Percentiles rank a stretch among this genome's conserved stretches.
Evolutionary conservation across 2,888 invertebrate species (phyloP).

Genomic region (Agrotis clavis): DNA sequence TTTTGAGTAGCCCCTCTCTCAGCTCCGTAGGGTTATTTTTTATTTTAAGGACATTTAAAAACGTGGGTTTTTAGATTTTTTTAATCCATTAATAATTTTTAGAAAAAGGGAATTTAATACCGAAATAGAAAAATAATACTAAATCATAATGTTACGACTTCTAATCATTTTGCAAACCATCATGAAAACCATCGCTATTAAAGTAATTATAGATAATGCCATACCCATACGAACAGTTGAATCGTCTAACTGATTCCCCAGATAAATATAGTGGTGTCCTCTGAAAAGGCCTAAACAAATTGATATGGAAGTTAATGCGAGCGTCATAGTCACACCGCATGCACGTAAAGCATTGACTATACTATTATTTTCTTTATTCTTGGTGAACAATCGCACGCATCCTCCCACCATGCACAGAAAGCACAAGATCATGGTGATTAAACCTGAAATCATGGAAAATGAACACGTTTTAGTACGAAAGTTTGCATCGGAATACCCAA

Average conservation of each 20-base stretch:
- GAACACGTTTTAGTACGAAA: too few species aligned
- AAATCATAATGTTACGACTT: too few species aligned
- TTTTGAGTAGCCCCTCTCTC: too few species aligned
- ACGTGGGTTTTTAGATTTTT: too few species aligned
- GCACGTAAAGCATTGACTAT: conserved; percentile 68
- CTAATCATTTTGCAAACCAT: too few species aligned
- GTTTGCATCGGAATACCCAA: too few species aligned
- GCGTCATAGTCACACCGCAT: conserved; percentile 68
- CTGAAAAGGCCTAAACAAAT: conserved; percentile 71
- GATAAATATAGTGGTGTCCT: conserved; percentile 28
- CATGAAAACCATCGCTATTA: too few species aligned
- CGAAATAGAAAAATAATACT: too few species aligned
- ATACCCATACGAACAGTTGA: conserved; percentile 71
- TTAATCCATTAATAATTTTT: too few species aligned
- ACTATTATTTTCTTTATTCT: conserved; percentile 33
- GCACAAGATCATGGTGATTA: conserved; percentile 76
- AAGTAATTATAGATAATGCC: conserved; percentile 69
- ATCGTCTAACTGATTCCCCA: neutral
- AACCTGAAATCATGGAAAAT: conserved; percentile 72
- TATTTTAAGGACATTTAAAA: too few species aligned
- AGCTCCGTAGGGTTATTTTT: too few species aligned
- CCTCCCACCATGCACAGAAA: conserved; percentile 76
- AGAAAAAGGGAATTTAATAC: too few species aligned
- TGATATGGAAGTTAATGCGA: conserved; percentile 72
- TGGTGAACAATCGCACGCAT: conserved; percentile 67